These are phyloP conservation scores for Spermophilus dauricus DNA, from an alignment of 2,113 vertebrate species.

Conservation along the genomic window DNA sequence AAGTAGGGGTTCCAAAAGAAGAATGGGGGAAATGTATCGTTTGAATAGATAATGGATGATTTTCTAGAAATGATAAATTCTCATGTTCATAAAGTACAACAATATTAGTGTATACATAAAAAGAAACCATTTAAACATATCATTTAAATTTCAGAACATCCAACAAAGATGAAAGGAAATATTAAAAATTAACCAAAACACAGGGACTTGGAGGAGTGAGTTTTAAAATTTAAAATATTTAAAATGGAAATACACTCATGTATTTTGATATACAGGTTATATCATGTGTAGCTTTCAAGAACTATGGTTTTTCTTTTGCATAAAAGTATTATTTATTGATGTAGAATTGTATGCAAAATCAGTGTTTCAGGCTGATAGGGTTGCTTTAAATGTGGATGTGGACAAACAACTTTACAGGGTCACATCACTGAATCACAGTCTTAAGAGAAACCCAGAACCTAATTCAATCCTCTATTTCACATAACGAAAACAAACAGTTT, in stretches of 20 bases:
- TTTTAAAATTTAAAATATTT: too few relatives aligned
- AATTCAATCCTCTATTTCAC: neutral
- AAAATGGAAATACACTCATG: neutral
- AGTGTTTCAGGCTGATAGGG: neutral
- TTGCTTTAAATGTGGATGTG: neutral
- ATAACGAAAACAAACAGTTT: neutral
- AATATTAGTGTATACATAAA: neutral
- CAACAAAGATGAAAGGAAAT: neutral
- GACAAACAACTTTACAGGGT: neutral
- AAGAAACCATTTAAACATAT: neutral
- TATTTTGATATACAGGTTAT: neutral
- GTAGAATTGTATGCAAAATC: neutral
- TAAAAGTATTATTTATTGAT: neutral
- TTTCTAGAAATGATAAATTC: constrained; percentile 44
- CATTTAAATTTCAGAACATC: neutral
- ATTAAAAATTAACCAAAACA: constrained; percentile 44
- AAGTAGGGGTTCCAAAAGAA: neutral
- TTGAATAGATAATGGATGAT: neutral
- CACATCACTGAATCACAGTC: neutral
- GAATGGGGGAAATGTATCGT: neutral
- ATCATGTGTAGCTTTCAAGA: neutral
- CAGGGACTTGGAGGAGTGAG: neutral
- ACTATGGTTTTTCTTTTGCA: neutral
- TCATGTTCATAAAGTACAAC: neutral
- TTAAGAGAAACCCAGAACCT: neutral